phyloP scores from a whole-genome alignment of 2,113 vertebrate genomes.

The Podocnemis expansa region DNA sequence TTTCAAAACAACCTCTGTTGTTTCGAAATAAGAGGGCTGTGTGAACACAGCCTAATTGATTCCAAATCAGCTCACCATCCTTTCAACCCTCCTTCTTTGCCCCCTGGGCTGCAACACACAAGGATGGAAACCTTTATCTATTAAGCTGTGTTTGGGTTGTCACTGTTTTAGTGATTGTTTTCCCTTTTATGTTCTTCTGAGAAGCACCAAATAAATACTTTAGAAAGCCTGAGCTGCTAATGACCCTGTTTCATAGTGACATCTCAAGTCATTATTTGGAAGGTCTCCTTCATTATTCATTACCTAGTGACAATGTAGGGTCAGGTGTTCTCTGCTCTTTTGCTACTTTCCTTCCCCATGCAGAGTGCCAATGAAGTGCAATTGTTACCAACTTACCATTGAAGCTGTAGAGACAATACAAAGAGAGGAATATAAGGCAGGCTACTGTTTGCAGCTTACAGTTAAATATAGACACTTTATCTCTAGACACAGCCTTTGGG shows the following conservation, averaged over 20 bases:
- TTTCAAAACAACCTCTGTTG: too few species aligned
- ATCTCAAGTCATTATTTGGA: background rate
- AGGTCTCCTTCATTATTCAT: background rate
- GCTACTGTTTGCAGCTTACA: background rate
- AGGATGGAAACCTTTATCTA: background rate
- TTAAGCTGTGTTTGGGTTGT: background rate
- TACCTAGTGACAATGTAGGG: background rate
- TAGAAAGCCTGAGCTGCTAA: background rate
- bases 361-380: background rate
- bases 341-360: background rate
- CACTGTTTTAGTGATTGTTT: slow-evolving; percentile 24
- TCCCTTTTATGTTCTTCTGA: background rate
- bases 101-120: background rate
- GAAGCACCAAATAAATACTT: background rate
- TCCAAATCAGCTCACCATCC: background rate
- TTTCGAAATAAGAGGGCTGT: too few species aligned
- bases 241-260: background rate
- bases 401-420: background rate
- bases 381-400: rapidly evolving
- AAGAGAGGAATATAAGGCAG: background rate
- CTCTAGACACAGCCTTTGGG: background rate
- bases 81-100: background rate
- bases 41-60: too few species aligned
- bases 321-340: rapidly evolving
- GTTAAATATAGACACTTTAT: background rate